Base-by-base conservation (phyloP, 1,140 invertebrate species). In the Euglossa dilemma region DNA sequence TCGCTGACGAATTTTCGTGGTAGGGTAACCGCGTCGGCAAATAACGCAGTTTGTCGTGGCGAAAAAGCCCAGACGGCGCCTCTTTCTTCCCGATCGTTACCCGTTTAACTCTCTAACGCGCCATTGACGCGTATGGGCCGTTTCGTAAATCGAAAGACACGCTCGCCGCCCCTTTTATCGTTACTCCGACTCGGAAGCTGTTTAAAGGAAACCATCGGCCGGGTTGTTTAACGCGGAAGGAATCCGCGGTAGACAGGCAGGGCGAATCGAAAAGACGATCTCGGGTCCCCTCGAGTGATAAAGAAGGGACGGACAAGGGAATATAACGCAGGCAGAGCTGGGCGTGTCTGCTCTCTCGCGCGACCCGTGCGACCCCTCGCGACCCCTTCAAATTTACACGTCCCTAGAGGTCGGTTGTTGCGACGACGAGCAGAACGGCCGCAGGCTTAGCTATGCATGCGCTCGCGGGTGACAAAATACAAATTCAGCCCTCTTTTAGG, bases 381-480 rank as follows among this genome's bases (percentile, higher is more conserved):
- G 78, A 87, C 75, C 85, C 69, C 84, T 91, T 91, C 88, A 91
- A 91, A 90, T 89, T 91, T 85, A 87, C 81, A 87, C 80, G 83
- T 83, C 87, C 83, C 78, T 45, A 25, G 80, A 36, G 87, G 85
- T 75, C 79, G 71, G 80, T 91, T 84, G 80, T 88, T 74, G 67
- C 80, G 43, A 54, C 75, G 59, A 36, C 75, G 59, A 36, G 67
- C 67, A 74, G 67, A 75, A 23, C 63, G 50, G 67, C 74, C 76
- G 45, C 83, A 54, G 79, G 64, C 71, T 91, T 88, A 91, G 85
- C 66, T 91, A 89, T 91, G 90, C 91, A 92, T 91, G 87, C 81
- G 73, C 75, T 89, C 82, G 76, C 45, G 88, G 83, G 90, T 90
- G 92, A 92, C 90, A 92, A 93, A 92, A 93, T 90, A 92, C 91